These are phyloP conservation scores for Omphaloscelis lunosa DNA, from an alignment of 2,888 invertebrate genomes.

Conservation along the genomic window DNA sequence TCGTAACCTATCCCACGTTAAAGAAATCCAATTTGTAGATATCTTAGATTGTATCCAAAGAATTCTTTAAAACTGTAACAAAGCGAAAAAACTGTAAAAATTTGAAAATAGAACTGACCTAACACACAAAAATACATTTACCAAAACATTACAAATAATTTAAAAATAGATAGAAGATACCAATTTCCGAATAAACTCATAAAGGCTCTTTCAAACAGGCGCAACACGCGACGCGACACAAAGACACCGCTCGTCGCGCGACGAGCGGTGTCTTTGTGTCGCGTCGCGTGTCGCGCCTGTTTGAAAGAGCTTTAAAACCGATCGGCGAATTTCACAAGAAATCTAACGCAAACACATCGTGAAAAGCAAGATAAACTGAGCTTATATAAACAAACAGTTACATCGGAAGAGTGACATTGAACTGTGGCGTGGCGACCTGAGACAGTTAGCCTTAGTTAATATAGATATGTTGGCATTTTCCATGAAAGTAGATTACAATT, in stretches of 20 bases:
- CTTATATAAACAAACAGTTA: constrained; percentile 59
- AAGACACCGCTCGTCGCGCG: too few relatives aligned
- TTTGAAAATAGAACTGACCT: background rate
- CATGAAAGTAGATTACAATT: background rate
- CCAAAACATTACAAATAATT: constrained; percentile 4
- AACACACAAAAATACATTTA: constrained; percentile 8
- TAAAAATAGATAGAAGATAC: constrained; percentile 46
- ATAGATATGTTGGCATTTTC: background rate
- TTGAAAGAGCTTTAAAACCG: too few relatives aligned
- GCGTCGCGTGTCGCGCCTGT: too few relatives aligned
- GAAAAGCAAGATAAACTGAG: constrained; percentile 52
- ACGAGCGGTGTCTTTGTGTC: too few relatives aligned
- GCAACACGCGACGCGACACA: too few relatives aligned
- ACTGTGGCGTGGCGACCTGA: too few relatives aligned
- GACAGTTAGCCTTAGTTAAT: too few relatives aligned
- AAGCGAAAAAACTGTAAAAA: background rate
- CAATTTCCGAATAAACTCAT: constrained; percentile 51
- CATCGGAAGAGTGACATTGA: constrained; percentile 59
- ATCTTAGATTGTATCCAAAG: background rate
- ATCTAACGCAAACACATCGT: constrained; percentile 49
- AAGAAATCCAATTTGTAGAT: constrained; percentile 10
- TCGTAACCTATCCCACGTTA: background rate
- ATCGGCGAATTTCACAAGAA: constrained; percentile 60
- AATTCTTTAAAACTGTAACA: background rate
- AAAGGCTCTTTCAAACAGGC: too few relatives aligned